Evolutionary conservation across 2,888 invertebrate species (phyloP).

Genomic region (Heliconius cydno): DNA sequence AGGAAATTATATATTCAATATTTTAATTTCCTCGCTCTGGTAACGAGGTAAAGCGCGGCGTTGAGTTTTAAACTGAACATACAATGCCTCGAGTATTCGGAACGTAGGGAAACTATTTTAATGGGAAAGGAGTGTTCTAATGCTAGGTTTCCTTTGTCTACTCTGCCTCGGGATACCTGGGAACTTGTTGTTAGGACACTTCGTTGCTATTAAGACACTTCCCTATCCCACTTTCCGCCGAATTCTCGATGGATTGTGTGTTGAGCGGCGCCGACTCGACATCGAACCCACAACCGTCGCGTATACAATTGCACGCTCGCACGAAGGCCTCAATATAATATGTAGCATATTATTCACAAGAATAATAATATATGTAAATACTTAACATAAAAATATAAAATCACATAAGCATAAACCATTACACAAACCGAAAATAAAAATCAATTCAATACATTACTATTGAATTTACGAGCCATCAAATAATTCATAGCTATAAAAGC

Average conservation of each 20-base stretch:
- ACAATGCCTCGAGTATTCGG: no score
- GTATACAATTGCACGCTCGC: no score
- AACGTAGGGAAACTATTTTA: no score
- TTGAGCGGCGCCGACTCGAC: background rate
- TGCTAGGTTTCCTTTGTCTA: no score
- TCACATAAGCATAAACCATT: background rate
- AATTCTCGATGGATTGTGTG: background rate
- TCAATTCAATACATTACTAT: constrained; percentile 1
- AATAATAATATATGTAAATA: background rate
- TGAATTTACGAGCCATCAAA: constrained; percentile 15
- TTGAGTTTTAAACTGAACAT: no score
- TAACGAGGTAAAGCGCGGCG: no score
- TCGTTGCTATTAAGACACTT: background rate
- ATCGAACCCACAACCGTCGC: no score
- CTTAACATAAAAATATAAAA: background rate
- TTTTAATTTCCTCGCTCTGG: no score
- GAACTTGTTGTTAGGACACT: background rate
- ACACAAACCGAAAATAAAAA: constrained; percentile 2
- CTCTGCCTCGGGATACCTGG: no score
- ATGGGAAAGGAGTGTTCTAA: no score
- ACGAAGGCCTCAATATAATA: no score
- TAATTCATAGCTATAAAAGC: constrained; percentile 28
- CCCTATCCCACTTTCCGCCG: background rate
- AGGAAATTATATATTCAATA: no score
- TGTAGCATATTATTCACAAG: background rate